Base-by-base conservation (phyloP, 2,113 vertebrate genomes). In the Plotosus lineatus region DNA sequence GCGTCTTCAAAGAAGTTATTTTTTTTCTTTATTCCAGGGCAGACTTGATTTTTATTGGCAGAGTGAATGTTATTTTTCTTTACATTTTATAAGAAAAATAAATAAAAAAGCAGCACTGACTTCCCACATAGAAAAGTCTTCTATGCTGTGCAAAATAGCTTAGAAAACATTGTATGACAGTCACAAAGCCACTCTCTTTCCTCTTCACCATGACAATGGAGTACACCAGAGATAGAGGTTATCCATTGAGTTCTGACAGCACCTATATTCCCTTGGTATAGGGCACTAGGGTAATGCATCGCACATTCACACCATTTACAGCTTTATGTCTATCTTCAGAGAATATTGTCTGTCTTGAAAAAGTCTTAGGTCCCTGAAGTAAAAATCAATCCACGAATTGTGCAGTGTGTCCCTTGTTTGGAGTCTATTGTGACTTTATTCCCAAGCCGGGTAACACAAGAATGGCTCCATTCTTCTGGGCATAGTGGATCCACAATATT, bases 401-500 rank as follows among this genome's bases (percentile, higher is more conserved):
- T 92, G 87, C 79, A 72, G 85, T 85, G 85, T 86, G 89, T 88
- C 90, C 87, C 91, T 94, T 92, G 92, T 94, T 90, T 91, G 91
- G 93, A 90, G 90, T 90, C 92, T 89, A 92, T 93, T 94, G 93
- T 93, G 91, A 85, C 85, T 86, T 86, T 91, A 92, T 93, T 94
- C 92, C 93, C 91, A 81, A 84, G 91, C 91, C 90, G 92, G 91
- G 92, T 94, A 93, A 91, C 91, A 88, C 88, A 92, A 93, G 90
- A 93, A 94, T 92, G 88, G 85, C 63, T 87, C 91, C 90, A 93
- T 93, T 94, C 87, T 93, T 89, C 87, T 80, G 83, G 7, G 82
- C 86, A 90, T 89, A 93, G 92, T 91, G 93, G 91, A 94, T 92
- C 93, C 92, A 91, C 92, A 93, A 92, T 93, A 92, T 93, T 94